Evolutionary conservation across 1,140 invertebrate genomes (phyloP).

Genomic region (Tetragonula clypearis): DNA sequence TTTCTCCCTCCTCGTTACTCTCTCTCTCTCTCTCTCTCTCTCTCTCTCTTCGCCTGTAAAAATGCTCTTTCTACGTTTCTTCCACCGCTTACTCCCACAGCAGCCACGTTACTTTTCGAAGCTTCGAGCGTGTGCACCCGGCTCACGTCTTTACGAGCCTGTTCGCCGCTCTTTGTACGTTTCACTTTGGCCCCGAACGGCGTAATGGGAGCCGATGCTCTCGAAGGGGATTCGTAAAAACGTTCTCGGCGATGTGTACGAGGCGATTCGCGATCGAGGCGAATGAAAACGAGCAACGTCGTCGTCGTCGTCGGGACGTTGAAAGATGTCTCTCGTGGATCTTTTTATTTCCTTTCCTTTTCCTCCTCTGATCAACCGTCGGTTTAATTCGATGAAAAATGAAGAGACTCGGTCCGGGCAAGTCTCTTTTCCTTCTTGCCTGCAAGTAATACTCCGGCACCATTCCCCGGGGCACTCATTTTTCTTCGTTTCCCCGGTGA

Average conservation of each 20-base stretch:
- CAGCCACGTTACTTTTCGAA: slow-evolving; percentile 21
- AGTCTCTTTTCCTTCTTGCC: too few species aligned
- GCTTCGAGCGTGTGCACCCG: slow-evolving; percentile 40
- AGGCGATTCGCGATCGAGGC: not conserved
- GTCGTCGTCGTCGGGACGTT: too few species aligned
- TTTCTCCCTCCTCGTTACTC: slow-evolving; percentile 10
- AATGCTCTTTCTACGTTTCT: slow-evolving; percentile 30
- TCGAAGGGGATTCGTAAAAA: slow-evolving; percentile 38
- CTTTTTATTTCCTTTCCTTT: not conserved
- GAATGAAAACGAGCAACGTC: not conserved
- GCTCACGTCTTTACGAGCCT: slow-evolving; percentile 39
- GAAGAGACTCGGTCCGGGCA: not conserved
- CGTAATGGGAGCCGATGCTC: slow-evolving; percentile 40
- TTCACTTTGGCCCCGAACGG: slow-evolving; percentile 49
- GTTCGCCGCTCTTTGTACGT: slow-evolving; percentile 49
- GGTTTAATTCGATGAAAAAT: slow-evolving; percentile 24
- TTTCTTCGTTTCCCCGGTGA: not conserved
- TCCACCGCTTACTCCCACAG: slow-evolving; percentile 50
- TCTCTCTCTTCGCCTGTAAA: slow-evolving; percentile 17
- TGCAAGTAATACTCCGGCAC: not conserved
- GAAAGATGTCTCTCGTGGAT: not conserved
- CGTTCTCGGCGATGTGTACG: not conserved
- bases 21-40: slow-evolving; percentile 22
- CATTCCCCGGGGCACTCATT: not conserved
- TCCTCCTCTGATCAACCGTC: not conserved